Evolutionary conservation across 30 jellyfish, hydroid and myxozoan species (phyloP), one percentile per base, ranked within the genome.

Genomic region (Hydractinia echinata): DNA sequence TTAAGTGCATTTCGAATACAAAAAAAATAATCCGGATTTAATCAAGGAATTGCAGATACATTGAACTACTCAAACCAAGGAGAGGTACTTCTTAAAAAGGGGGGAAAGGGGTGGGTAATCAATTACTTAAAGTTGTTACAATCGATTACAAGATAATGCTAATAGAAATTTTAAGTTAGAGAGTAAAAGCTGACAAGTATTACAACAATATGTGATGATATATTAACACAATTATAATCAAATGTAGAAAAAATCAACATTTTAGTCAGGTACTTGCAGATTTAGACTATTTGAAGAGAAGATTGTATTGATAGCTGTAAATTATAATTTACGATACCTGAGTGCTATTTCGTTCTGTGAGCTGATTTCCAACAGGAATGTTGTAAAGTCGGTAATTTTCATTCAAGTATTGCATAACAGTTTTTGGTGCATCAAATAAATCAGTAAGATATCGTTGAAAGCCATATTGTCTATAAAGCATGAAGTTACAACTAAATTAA

Each of bases 391-490:
- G 83, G 67, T 83, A 86, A 7, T 85, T 53, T 64, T 86, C 98
- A 70, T 72, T 86, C 3, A 92, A 72, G 72, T 92, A 92, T 72
- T 95, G 78, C 82, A 73, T 80, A 56, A 92, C 96, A 4, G 90
- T 86, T 51, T 83, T 90, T 73, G 96, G 96, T 6, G 95, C 91
- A 20, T 87, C 95, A 58, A 92, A 92, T 8, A 86, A 64, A 61
- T 87, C 98, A 10, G 92, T 79, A 19, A 86, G 51, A 64, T 76
- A 92, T 16, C 64, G 70, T 6, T 85, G 55, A 51, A 92, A 92
- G 15, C 98, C 98, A 76, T 44, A 92, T 60, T 55, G 51, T 72
- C 98, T 92, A 77, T 30, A 30, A 30, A 30, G 44, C 44, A 30
- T 30, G 44, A 30, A 30, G 44, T 30, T 30, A 30, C 44, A 30